phyloP scores from a whole-genome alignment of 2,113 vertebrate species.

The Brienomyrus longianalis region DNA sequence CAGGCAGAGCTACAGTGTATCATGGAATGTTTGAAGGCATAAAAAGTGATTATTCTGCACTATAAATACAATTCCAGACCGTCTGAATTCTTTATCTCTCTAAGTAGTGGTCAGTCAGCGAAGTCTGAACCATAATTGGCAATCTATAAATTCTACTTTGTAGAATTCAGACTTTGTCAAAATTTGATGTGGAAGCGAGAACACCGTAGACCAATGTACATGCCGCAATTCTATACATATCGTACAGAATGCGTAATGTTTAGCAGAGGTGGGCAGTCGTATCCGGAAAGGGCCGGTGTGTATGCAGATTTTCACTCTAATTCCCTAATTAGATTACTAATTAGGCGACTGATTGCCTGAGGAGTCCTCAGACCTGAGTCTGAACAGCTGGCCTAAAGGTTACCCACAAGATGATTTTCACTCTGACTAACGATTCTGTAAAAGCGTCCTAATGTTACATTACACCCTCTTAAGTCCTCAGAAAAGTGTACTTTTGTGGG shows the following conservation, averaged over 20 bases:
- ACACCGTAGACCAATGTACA: background rate
- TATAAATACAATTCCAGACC: background rate
- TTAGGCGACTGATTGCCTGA: too few relatives aligned
- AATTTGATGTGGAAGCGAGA: background rate
- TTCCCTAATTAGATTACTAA: too few relatives aligned
- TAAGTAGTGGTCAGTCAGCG: background rate
- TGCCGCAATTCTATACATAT: background rate
- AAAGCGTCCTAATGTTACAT: background rate
- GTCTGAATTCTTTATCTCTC: background rate
- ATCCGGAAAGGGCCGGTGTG: too few relatives aligned
- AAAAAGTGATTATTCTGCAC: background rate
- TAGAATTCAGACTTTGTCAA: background rate
- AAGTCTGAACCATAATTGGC: background rate
- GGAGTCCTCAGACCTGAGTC: too few relatives aligned
- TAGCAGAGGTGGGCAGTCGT: too few relatives aligned
- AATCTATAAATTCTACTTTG: background rate
- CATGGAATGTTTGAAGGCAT: background rate
- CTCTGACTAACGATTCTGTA: background rate
- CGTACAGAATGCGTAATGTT: background rate
- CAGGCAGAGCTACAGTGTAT: background rate
- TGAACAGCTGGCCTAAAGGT: too few relatives aligned
- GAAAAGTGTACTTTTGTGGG: background rate
- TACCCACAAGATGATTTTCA: background rate
- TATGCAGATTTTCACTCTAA: too few relatives aligned
- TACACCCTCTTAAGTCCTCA: background rate